Base-by-base conservation (phyloP, 2,797 vertebrate species). In the Sorex maritimensis region DNA sequence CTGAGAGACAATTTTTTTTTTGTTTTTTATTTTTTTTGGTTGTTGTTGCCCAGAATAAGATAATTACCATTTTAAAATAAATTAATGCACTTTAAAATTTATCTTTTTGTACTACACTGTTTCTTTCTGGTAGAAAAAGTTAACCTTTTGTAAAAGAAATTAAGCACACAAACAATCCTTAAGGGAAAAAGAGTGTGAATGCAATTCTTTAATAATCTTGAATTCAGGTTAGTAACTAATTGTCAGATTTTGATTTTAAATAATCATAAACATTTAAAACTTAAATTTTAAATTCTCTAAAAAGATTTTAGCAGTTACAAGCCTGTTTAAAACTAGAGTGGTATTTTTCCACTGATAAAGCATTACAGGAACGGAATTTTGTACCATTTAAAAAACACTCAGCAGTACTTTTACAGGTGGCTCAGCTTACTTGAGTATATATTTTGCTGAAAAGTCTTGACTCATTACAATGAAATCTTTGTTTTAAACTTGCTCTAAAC, bases 11-110 rank as follows among this genome's bases (percentile, higher is more conserved):
- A 97, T 26, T 26, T 28, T 28, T 67, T 28, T 97, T 98, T 98
- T 98, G 17, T 63, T 63, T 28, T 97, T 98, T 98, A 98, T 88
- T 88, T 89, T 69, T 92, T 90, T 94, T 91, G 52, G 77, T 94
- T 96, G 78, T 96, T 98, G 98, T 99, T 99, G 98, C 98, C 98
- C 99, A 99, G 98, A 98, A 98, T 98, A 98, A 98, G 97, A 97
- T 98, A 98, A 98, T 98, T 98, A 94, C 94, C 95, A 92, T 96
- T 98, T 98, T 96, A 97, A 98, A 97, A 97, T 97, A 97, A 98
- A 97, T 97, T 97, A 97, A 98, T 97, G 94, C 97, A 98, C 94
- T 98, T 97, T 97, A 96, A 97, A 93, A 91, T 96, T 95, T 26
- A 89, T 92, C 93, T 96, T 97, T 98, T 98, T 98, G 97, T 98